Evolutionary conservation across 2,113 vertebrate species (phyloP).

Genomic region (Petromus typicus): DNA sequence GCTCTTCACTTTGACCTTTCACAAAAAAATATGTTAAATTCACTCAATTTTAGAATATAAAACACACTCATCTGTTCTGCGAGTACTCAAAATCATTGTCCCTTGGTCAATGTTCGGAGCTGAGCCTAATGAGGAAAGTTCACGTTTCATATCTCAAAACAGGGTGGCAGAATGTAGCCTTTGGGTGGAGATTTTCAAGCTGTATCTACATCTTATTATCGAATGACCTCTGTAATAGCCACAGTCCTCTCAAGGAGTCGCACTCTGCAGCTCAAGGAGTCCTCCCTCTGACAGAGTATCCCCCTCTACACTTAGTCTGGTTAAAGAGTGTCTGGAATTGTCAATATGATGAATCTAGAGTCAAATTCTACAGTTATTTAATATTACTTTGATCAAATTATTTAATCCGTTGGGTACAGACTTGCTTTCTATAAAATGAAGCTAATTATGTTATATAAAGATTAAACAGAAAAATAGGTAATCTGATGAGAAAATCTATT

Average conservation of each 20-base stretch:
- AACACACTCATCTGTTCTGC: not conserved
- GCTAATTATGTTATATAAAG: not conserved
- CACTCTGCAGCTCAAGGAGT: fast-evolving
- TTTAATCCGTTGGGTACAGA: not conserved
- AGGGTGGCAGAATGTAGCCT: not conserved
- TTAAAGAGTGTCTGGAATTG: not conserved
- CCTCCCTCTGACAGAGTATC: not conserved
- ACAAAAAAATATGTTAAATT: not conserved
- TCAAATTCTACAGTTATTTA: not conserved
- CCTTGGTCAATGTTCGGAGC: not conserved
- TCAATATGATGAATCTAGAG: not conserved
- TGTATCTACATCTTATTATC: not conserved
- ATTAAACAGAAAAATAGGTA: not conserved
- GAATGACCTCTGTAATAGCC: not conserved
- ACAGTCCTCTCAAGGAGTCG: no score
- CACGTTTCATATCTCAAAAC: not conserved
- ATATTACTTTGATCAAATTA: not conserved
- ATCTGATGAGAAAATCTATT: not conserved
- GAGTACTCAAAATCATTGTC: not conserved
- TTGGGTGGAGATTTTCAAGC: not conserved
- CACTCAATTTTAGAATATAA: not conserved
- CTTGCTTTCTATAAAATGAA: slow-evolving; percentile 15
- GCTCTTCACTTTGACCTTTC: not conserved
- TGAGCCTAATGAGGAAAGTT: not conserved
- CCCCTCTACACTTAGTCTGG: not conserved